A percentile compares a stretch with the other conserved stretches of the same genome.
phyloP scores from a whole-genome alignment of 2,797 vertebrate genomes.

The Bryconaethiops microstoma region DNA sequence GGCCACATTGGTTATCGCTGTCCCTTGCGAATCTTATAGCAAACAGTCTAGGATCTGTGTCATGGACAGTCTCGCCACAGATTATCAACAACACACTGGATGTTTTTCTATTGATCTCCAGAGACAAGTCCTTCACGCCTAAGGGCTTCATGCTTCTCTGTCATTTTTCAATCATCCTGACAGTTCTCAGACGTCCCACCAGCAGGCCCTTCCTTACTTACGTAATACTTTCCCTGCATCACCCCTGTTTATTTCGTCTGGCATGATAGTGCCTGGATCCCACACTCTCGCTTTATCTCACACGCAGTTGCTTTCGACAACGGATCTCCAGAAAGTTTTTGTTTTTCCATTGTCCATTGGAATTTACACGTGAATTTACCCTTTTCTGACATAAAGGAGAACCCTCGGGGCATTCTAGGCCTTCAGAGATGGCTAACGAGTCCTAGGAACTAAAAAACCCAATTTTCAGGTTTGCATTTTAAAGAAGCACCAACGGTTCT shows the following conservation, averaged over 20 bases:
- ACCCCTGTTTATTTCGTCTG: slow-evolving; percentile 65
- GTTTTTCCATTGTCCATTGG: not conserved
- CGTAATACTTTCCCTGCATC: slow-evolving; percentile 67
- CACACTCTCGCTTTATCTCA: slow-evolving; percentile 15
- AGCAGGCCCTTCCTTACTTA: slow-evolving; percentile 66
- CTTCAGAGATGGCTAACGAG: too few species aligned
- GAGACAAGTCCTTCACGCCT: slow-evolving; percentile 39
- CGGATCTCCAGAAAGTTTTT: not conserved
- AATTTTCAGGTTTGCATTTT: too few species aligned
- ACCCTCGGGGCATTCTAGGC: too few species aligned
- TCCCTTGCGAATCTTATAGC: too few species aligned
- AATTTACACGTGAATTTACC: too few species aligned
- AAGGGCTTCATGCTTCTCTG: slow-evolving; percentile 64
- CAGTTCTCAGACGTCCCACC: slow-evolving; percentile 75
- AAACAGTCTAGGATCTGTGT: slow-evolving; percentile 18
- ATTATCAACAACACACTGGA: slow-evolving; percentile 29
- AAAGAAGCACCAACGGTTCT: too few species aligned
- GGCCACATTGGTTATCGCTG: slow-evolving; percentile 25
- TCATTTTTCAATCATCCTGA: slow-evolving; percentile 76
- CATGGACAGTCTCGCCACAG: slow-evolving; percentile 2
- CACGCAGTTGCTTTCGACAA: not conserved
- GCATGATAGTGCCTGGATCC: slow-evolving; percentile 63
- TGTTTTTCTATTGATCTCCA: slow-evolving; percentile 49
- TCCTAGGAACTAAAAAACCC: too few species aligned
- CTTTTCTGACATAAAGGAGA: too few species aligned